phyloP scores from a whole-genome alignment of 2,888 invertebrate genomes.

The Cistogaster globosa region DNA sequence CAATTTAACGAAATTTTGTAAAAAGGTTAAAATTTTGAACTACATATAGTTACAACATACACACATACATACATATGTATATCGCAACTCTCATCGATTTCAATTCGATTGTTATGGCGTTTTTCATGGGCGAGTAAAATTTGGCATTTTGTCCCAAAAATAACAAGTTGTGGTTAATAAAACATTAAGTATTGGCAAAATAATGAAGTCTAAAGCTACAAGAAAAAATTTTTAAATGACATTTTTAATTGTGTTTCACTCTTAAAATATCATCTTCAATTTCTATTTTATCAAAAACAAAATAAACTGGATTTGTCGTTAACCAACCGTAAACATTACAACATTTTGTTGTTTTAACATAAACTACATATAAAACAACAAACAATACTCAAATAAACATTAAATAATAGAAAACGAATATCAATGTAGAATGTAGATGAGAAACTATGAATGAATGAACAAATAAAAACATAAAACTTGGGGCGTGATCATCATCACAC shows the following conservation, averaged over 20 bases:
- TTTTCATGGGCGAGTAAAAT: no score
- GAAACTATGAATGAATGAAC: constrained; percentile 33
- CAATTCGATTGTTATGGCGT: no score
- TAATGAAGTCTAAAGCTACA: no score
- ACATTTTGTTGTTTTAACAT: constrained; percentile 25
- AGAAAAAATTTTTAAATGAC: background rate
- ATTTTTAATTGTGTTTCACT: background rate
- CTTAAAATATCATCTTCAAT: constrained; percentile 13
- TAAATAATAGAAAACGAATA: constrained; percentile 24
- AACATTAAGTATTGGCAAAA: no score
- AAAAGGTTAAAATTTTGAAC: no score
- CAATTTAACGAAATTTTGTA: no score
- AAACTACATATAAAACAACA: constrained; percentile 2
- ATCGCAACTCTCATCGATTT: no score
- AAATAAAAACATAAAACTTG: constrained; percentile 61
- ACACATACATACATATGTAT: no score
- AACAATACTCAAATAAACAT: constrained; percentile 45
- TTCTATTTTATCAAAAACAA: constrained; percentile 26
- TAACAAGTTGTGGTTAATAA: no score
- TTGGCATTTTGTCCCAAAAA: no score
- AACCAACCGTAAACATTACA: constrained; percentile 59
- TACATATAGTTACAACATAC: no score
- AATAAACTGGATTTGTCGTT: constrained; percentile 53
- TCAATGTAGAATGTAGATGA: constrained; percentile 53
- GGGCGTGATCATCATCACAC: constrained; percentile 69